Conservation (phyloP, 1,140 invertebrate species). For the Drosophila subobscura region DNA sequence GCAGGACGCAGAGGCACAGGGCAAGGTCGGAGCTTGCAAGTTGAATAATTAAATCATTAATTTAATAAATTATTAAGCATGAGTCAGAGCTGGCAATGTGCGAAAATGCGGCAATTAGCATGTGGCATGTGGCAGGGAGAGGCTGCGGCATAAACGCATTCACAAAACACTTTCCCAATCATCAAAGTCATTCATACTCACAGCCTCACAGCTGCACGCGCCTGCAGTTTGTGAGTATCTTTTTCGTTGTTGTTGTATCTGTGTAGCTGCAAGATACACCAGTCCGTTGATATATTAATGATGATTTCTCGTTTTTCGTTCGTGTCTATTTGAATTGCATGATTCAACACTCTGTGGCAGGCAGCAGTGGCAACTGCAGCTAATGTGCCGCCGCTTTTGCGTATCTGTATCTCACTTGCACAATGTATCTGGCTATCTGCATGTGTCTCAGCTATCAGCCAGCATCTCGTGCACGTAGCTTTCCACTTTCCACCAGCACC, state of each 20-base stretch:
- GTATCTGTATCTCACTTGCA: conserved; percentile 52
- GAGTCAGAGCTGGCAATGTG: conserved; percentile 52
- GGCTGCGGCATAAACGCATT: conserved; percentile 53
- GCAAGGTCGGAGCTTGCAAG: conserved; percentile 49
- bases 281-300: conserved; percentile 80
- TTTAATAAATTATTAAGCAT: conserved; percentile 70
- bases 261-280: conserved; percentile 65
- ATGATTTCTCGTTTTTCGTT: conserved; percentile 78
- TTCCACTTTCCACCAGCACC: conserved; percentile 26
- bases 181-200: conserved; percentile 79
- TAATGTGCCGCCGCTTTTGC: conserved; percentile 32
- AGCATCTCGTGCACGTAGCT: conserved; percentile 53
- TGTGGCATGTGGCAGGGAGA: conserved; percentile 24
- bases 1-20: conserved; percentile 25
- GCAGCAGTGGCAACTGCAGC: conserved; percentile 25
- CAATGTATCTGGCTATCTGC: conserved; percentile 24
- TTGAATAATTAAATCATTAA: conserved; percentile 79
- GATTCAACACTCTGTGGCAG: conserved; percentile 66
- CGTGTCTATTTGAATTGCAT: conserved; percentile 80
- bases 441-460: conserved; percentile 15
- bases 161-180: conserved; percentile 78
- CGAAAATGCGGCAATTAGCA: conserved; percentile 66
- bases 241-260: conserved; percentile 1
- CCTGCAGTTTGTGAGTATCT: conserved; percentile 8
- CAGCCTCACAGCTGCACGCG: conserved; percentile 70